Conservation (phyloP, 2,113 vertebrate genomes). For the Brachyhypopomus occidentalis region DNA sequence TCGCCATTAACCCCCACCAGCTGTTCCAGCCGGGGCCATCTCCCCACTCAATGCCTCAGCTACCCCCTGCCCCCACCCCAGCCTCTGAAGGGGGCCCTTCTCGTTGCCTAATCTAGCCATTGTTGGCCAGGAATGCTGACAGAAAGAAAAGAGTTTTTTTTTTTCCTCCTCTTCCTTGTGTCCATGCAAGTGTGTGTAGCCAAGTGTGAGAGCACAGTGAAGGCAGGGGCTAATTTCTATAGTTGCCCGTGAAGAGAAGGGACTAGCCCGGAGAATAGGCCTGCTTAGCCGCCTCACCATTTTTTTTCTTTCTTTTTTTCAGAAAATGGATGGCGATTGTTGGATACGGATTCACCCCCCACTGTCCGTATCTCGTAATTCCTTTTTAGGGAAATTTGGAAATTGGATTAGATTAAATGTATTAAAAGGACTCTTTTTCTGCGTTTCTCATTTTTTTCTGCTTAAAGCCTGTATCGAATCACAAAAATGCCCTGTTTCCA, state of each 20-base stretch:
- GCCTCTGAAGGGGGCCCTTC: conserved; percentile 96
- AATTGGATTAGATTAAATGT: conserved; percentile 56
- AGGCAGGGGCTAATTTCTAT: conserved; percentile 99
- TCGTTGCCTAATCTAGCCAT: conserved; percentile 99
- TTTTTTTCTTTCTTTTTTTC: conserved; percentile 73
- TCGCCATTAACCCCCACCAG: conserved; percentile 99
- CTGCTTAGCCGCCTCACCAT: conserved; percentile 89
- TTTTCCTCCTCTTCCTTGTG: conserved; percentile 80
- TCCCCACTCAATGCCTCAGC: conserved; percentile 93
- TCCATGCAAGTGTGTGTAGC: conserved; percentile 99
- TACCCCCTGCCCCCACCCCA: conserved; percentile 65
- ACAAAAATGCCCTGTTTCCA: conserved; percentile 8
- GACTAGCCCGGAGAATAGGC: conserved; percentile 89
- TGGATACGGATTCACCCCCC: conserved; percentile 57
- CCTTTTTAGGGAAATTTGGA: conserved; percentile 49
- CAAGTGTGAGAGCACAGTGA: conserved; percentile 99
- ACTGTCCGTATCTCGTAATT: conserved; percentile 57
- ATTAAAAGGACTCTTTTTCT: conserved; percentile 41
- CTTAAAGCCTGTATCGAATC: conserved; percentile 41
- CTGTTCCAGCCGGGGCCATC: conserved; percentile 99
- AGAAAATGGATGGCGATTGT: conserved; percentile 76
- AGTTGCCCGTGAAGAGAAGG: conserved; percentile 95
- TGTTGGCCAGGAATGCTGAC: conserved; percentile 99
- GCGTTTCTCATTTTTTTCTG: conserved; percentile 21
- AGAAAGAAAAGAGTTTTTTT: conserved; percentile 99